These are phyloP conservation scores for Colletes gigas DNA, from an alignment of 1,140 invertebrate species.

Conservation along the genomic window DNA sequence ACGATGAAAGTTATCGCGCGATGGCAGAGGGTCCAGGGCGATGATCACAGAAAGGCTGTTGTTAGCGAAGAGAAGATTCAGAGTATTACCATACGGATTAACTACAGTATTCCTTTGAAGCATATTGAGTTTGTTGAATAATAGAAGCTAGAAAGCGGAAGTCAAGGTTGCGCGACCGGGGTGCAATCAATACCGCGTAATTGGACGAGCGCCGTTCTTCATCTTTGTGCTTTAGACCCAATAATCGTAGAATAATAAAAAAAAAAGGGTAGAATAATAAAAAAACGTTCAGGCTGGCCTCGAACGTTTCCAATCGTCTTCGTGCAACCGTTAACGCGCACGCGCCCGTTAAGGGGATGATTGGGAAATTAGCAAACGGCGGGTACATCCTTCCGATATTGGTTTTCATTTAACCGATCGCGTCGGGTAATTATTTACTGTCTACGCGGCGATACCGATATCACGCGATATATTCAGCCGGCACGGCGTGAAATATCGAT, in stretches of 20 bases:
- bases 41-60: too few relatives aligned
- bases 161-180: not conserved
- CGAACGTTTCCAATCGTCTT: too few relatives aligned
- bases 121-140: not conserved
- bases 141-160: not conserved
- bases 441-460: not conserved
- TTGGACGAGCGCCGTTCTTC: not conserved
- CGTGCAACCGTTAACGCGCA: too few relatives aligned
- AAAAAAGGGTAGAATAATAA: too few relatives aligned
- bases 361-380: not conserved
- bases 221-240: too few relatives aligned
- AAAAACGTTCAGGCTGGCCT: too few relatives aligned
- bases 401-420: slow-evolving; percentile 8
- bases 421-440: slow-evolving; percentile 12
- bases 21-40: too few relatives aligned
- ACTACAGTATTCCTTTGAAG: too few relatives aligned
- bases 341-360: not conserved
- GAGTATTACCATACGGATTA: too few relatives aligned
- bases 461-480: not conserved
- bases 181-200: not conserved
- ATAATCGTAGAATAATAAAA: too few relatives aligned
- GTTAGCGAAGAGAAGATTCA: too few relatives aligned
- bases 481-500: slow-evolving; percentile 5
- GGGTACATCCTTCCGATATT: not conserved
- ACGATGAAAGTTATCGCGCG: too few relatives aligned